Percentiles rank a stretch among this genome's conserved stretches.
These are phyloP conservation scores for Cephonodes hylas DNA, from an alignment of 2,888 invertebrate genomes.

Conservation along the genomic window DNA sequence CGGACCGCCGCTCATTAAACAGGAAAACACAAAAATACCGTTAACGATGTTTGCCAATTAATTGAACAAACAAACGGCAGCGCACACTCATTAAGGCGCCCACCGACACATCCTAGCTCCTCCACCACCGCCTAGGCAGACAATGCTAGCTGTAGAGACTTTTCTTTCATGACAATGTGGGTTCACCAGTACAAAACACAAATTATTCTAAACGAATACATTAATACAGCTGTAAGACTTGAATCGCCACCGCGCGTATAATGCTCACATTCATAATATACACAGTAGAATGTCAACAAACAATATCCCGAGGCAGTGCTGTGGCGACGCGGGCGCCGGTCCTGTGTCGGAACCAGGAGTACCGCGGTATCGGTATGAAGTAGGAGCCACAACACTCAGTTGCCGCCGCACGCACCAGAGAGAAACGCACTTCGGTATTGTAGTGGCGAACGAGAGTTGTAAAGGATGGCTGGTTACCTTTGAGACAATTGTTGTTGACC, in stretches of 20 bases:
- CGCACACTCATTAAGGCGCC: neutral
- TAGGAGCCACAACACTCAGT: neutral
- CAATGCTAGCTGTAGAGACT: neutral
- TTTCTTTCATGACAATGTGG: too few species aligned
- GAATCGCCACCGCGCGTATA: too few species aligned
- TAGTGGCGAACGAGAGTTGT: neutral
- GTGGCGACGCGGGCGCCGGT: too few species aligned
- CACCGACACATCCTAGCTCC: neutral
- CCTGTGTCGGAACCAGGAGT: too few species aligned
- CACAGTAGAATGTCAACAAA: too few species aligned
- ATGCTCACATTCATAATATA: too few species aligned
- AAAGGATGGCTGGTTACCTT: conserved; percentile 46
- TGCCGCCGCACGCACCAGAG: neutral
- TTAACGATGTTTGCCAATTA: conserved; percentile 19
- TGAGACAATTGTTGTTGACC: conserved; percentile 64
- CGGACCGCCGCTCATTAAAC: conserved; percentile 1
- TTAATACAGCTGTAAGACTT: too few species aligned
- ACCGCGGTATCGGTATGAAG: neutral
- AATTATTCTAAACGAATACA: too few species aligned
- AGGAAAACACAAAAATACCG: conserved; percentile 5
- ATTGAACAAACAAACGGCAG: conserved; percentile 17
- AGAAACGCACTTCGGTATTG: neutral
- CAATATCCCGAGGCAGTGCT: too few species aligned
- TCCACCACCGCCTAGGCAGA: neutral
- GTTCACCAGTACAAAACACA: too few species aligned